These are phyloP conservation scores for Squalus acanthias DNA, from an alignment of 2,797 vertebrate genomes.

Conservation along the genomic window DNA sequence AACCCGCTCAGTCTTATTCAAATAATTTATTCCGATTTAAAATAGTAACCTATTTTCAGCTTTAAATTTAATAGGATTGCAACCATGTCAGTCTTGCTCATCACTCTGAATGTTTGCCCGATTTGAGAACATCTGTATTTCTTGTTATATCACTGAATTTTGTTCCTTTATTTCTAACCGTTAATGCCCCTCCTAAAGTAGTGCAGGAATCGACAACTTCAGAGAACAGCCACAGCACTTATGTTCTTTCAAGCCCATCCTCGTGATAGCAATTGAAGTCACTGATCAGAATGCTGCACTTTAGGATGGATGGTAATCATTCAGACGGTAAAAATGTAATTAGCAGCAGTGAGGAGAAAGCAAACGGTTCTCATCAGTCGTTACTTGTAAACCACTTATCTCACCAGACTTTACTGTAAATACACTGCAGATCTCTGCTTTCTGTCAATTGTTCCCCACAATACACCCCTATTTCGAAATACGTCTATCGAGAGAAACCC, in stretches of 20 bases:
- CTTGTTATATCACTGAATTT: background rate
- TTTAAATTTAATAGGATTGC: background rate
- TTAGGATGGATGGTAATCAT: background rate
- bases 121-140: background rate
- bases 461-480: too few relatives aligned
- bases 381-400: background rate
- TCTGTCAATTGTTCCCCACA: background rate
- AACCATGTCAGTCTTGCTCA: background rate
- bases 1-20: background rate
- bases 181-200: background rate
- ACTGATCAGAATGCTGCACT: too few relatives aligned
- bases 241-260: background rate
- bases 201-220: background rate
- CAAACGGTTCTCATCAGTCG: background rate
- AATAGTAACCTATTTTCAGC: background rate
- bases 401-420: background rate
- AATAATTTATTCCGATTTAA: background rate
- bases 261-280: background rate
- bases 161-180: background rate
- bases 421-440: background rate
- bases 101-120: background rate
- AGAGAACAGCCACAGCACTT: background rate
- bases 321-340: background rate
- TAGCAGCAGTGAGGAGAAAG: background rate
- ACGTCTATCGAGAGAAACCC: background rate